phyloP scores from a whole-genome alignment of 37 sponge, comb jelly and placozoan species.

The Cladorhizidae sp. region DNA sequence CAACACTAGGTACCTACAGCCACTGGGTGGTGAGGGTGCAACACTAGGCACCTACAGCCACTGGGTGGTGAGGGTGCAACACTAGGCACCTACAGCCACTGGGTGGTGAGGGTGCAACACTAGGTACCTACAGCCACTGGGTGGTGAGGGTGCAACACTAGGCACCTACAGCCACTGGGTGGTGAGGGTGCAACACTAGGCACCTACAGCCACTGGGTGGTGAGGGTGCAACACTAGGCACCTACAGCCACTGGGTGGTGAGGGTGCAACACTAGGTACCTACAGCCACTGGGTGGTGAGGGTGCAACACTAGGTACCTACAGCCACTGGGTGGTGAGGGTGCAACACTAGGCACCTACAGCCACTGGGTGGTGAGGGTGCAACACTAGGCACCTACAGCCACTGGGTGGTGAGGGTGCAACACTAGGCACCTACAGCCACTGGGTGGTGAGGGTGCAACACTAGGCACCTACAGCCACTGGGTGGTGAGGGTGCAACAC shows the following conservation, averaged over 20 bases:
- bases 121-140: no score
- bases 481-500: slow-evolving; percentile 1
- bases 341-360: slow-evolving; percentile 12
- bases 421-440: not conserved
- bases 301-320: not conserved
- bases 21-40: slow-evolving; percentile 8
- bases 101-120: slow-evolving; percentile 1
- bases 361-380: no score
- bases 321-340: not conserved
- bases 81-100: slow-evolving; percentile 9
- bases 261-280: slow-evolving; percentile 9
- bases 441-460: no score
- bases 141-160: not conserved
- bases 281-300: no score
- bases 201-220: no score
- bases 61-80: no score
- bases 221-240: not conserved
- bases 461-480: slow-evolving; percentile 9
- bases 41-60: not conserved
- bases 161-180: slow-evolving; percentile 3
- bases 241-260: slow-evolving; percentile 1
- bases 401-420: slow-evolving; percentile 8
- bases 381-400: not conserved
- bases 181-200: slow-evolving; percentile 7
- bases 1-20: not conserved